Evolutionary conservation across 2,113 vertebrate genomes (phyloP).

Genomic region (Entomyzon cyanotis): DNA sequence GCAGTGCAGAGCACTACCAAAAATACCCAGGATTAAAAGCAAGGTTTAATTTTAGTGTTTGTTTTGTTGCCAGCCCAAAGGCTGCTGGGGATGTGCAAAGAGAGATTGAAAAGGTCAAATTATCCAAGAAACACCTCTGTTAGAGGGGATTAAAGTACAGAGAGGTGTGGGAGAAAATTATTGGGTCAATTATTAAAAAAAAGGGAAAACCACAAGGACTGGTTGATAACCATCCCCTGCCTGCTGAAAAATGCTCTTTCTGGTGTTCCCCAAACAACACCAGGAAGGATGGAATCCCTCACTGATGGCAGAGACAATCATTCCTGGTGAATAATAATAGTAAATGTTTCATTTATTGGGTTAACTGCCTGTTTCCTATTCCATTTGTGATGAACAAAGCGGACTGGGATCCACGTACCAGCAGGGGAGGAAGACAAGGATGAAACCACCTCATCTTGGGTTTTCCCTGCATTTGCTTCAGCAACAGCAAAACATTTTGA

Average conservation of each 20-base stretch:
- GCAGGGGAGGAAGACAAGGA: neutral
- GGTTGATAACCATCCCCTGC: neutral
- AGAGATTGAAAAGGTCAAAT: neutral
- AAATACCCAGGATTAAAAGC: neutral
- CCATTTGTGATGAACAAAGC: neutral
- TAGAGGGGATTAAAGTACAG: neutral
- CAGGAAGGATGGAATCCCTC: neutral
- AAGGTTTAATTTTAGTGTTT: neutral
- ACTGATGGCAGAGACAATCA: neutral
- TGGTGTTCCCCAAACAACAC: neutral
- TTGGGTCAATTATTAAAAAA: neutral
- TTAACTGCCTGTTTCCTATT: neutral
- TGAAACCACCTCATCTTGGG: neutral
- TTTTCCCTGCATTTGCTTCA: neutral
- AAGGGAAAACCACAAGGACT: neutral
- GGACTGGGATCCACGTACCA: neutral
- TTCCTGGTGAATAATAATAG: neutral
- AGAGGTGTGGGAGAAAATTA: neutral
- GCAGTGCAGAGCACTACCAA: neutral
- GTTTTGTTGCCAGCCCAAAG: neutral
- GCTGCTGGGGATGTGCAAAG: neutral
- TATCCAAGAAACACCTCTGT: rapidly evolving
- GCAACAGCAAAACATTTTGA: neutral
- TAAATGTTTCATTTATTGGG: neutral
- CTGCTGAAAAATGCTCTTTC: neutral